phyloP scores from a whole-genome alignment of 2,113 vertebrate species.

The Sturnus vulgaris region DNA sequence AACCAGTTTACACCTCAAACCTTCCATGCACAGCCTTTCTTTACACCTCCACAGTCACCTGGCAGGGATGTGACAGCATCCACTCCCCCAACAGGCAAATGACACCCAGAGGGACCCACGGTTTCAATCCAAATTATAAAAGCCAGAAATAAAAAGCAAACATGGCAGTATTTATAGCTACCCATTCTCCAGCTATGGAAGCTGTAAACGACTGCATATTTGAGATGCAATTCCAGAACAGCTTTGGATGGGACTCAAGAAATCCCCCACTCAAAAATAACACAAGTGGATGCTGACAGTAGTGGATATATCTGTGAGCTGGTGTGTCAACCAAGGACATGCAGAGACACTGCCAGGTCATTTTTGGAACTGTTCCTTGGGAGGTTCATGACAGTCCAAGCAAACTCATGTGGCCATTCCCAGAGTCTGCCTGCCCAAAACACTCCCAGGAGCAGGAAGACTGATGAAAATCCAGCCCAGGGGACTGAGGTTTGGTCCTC shows the following conservation, averaged over 20 bases:
- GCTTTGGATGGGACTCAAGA: constrained; percentile 57
- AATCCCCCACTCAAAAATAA: constrained; percentile 61
- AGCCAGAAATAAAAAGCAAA: constrained; percentile 35
- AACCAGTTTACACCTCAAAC: neutral
- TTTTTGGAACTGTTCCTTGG: constrained; percentile 60
- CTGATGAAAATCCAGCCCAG: neutral
- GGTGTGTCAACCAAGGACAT: constrained; percentile 55
- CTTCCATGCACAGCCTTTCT: neutral
- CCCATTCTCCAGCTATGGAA: constrained; percentile 27
- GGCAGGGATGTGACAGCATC: neutral
- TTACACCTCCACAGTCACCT: neutral
- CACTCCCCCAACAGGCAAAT: fast-evolving
- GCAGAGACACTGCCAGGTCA: constrained; percentile 58
- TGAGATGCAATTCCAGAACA: constrained; percentile 55
- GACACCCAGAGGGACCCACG: neutral
- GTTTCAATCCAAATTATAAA: neutral
- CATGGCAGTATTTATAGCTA: constrained; percentile 40
- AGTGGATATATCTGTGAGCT: constrained; percentile 53
- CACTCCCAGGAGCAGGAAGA: neutral
- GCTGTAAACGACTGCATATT: constrained; percentile 16
- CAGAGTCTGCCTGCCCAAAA: neutral
- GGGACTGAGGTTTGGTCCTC: neutral
- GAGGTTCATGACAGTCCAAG: neutral
- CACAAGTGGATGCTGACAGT: constrained; percentile 60
- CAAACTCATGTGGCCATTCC: neutral